These are phyloP conservation scores for Corvus hawaiiensis DNA, from an alignment of 2,113 vertebrate species.

Conservation along the genomic window DNA sequence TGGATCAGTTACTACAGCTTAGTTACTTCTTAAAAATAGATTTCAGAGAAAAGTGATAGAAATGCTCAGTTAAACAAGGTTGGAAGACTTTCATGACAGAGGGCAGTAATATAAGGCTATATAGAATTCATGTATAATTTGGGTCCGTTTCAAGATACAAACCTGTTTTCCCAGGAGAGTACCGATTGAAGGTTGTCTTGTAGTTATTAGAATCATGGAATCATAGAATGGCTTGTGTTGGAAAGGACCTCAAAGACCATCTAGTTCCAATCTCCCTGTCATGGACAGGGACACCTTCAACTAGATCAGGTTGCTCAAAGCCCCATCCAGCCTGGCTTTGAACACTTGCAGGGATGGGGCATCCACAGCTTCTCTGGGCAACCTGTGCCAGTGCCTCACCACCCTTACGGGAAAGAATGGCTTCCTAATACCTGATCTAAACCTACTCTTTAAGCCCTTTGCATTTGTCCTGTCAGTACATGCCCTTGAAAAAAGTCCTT, in stretches of 20 bases:
- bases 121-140: not conserved
- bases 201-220: not conserved
- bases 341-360: not conserved
- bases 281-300: not conserved
- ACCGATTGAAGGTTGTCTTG: not conserved
- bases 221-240: not conserved
- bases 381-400: not conserved
- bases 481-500: not conserved
- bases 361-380: not conserved
- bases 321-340: not conserved
- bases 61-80: not conserved
- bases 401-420: not conserved
- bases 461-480: not conserved
- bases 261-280: not conserved
- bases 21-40: not conserved
- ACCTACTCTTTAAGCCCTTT: not conserved
- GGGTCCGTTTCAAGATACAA: not conserved
- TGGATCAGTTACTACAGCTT: not conserved
- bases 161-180: not conserved
- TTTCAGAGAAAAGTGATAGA: not conserved
- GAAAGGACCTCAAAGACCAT: not conserved
- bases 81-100: not conserved
- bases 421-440: not conserved
- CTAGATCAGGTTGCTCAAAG: not conserved
- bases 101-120: not conserved